Base-by-base conservation (phyloP, 2,888 invertebrate genomes). In the Phyllotreta cruciferae region DNA sequence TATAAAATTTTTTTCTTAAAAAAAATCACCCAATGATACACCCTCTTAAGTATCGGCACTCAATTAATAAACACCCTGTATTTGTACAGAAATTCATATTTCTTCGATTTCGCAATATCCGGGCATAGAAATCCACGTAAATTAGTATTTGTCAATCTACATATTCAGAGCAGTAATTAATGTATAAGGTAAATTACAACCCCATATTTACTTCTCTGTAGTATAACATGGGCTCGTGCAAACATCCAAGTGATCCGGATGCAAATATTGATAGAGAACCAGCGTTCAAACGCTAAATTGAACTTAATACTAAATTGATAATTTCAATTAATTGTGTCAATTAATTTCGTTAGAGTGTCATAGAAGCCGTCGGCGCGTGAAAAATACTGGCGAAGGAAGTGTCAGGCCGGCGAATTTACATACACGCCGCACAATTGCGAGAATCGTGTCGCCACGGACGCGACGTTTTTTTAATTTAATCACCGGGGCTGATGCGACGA, bases 241-340 rank as follows among this genome's bases (percentile, higher is more conserved):
- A 56, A 44, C 58, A 56, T 52, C 53, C 54, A 67, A 66, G 60
- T 61, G 64, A 64, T 55, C 50, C 55, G 24, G 64, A 49, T 53
- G 66, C 62, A 69, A 69, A 69, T 69, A 69, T 69, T 69, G 67
- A 24, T 24, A 37, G 11, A 37, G 66, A 62, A 60, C 58, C 60
- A 58, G 61, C 47, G 60, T 67, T 62, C 50, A 63, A 67, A 67
- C 64, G 66, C 53, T 64, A 64, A 66, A 69, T 67, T 67, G 57
- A 64, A 64, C 63, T 55, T 64, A 64, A 60, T 62, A 56, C 52
- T 49, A 63, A 50, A 67, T 67, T 65, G 63, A 63, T 67, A 63
- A 67, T 67, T 63, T 53, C 57, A 47, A 57, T 65, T 64, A 66
- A 66, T 62, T 62, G 60, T 13, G 10, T 44, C 14, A 6, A 44